Conservation (phyloP, 2,797 vertebrate genomes). For the Pseudochromis fuscus region DNA sequence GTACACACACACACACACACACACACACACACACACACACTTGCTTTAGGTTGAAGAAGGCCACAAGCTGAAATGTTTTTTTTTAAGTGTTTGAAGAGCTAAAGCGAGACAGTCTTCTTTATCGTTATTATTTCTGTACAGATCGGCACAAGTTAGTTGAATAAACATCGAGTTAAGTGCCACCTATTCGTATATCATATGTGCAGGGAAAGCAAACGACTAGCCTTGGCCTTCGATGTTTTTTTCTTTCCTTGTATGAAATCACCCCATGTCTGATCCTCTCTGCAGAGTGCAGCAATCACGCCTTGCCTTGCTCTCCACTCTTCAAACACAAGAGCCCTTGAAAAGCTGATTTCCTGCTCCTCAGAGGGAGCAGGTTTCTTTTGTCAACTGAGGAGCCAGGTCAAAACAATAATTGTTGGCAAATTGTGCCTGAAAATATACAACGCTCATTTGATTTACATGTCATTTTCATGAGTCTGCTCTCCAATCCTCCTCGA, state of each 20-base stretch:
- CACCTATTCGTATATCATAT: constrained; percentile 28
- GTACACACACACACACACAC: no score
- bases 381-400: constrained; percentile 77
- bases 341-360: constrained; percentile 83
- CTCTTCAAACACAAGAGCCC: constrained; percentile 82
- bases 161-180: constrained; percentile 50
- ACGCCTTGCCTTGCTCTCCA: constrained; percentile 75
- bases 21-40: no score
- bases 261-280: constrained; percentile 69
- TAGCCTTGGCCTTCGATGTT: constrained; percentile 45
- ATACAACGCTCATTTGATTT: constrained; percentile 77
- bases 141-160: constrained; percentile 34
- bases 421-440: constrained; percentile 73
- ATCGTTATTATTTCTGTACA: not conserved
- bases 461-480: constrained; percentile 73
- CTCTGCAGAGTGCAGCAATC: constrained; percentile 76
- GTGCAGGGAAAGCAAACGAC: constrained; percentile 39
- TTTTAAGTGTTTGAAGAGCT: constrained; percentile 9
- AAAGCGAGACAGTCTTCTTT: constrained; percentile 17
- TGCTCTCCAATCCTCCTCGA: constrained; percentile 61
- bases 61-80: not conserved
- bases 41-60: constrained; percentile 1
- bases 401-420: constrained; percentile 84
- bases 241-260: constrained; percentile 65
- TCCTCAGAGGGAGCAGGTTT: constrained; percentile 78